Evolutionary conservation across 2,888 invertebrate species (phyloP).

Genomic region (Erannis defoliaria): DNA sequence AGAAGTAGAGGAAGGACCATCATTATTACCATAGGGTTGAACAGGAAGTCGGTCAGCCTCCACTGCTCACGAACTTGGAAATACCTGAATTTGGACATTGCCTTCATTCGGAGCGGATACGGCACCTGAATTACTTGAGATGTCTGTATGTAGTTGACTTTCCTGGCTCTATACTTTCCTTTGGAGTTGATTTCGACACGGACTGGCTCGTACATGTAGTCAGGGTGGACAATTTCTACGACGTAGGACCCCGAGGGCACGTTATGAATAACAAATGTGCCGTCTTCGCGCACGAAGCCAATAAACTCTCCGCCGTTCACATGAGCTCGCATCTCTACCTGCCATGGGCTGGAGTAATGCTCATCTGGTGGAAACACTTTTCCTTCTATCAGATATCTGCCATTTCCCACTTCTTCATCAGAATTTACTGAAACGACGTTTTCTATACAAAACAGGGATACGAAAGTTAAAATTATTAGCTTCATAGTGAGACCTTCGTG

Average conservation of each 20-base stretch:
- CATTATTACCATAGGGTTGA: conserved; percentile 99
- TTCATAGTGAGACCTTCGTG: conserved; percentile 30
- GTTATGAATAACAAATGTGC: conserved; percentile 95
- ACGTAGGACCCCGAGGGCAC: conserved; percentile 97
- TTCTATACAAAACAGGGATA: conserved; percentile 38
- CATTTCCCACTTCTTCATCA: conserved; percentile 78
- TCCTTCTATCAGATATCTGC: conserved; percentile 92
- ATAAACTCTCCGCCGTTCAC: conserved; percentile 96
- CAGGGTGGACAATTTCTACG: conserved; percentile 96
- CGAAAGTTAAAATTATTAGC: conserved; percentile 24
- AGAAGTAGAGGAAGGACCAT: conserved; percentile 97
- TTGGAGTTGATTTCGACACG: conserved; percentile 99
- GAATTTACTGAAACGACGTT: conserved; percentile 59
- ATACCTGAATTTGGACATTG: conserved; percentile 92
- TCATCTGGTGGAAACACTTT: conserved; percentile 92
- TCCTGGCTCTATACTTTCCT: conserved; percentile 97
- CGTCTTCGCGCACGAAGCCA: conserved; percentile 96
- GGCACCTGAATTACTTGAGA: conserved; percentile 95
- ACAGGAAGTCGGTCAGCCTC: conserved; percentile 98
- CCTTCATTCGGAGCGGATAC: conserved; percentile 96
- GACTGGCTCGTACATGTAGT: conserved; percentile 96
- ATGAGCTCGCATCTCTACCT: conserved; percentile 91
- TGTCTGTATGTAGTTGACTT: conserved; percentile 97
- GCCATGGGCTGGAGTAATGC: conserved; percentile 89
- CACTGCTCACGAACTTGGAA: conserved; percentile 98